Conservation (phyloP, 2,113 vertebrate species). For the Platichthys flesus region DNA sequence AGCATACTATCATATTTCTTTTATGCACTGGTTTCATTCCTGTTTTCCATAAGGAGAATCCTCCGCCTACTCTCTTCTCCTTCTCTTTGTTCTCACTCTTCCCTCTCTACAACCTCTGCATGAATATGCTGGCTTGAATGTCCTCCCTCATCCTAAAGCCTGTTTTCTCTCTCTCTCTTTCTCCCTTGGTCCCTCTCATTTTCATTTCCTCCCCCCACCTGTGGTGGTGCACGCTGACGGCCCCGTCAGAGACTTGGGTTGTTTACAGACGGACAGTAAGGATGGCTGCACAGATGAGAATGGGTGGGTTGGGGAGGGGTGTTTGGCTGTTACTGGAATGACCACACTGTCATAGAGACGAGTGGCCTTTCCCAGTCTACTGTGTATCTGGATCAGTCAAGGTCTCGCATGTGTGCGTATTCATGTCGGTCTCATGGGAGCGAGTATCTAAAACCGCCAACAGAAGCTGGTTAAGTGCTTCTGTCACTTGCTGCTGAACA, state of each 20-base stretch:
- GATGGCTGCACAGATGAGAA: constrained; percentile 45
- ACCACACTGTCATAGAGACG: constrained; percentile 38
- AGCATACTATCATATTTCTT: constrained; percentile 37
- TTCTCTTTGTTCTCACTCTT: constrained; percentile 21
- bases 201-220: constrained; percentile 60
- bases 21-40: constrained; percentile 16
- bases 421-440: constrained; percentile 37
- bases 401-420: constrained; percentile 18
- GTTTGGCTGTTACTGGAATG: constrained; percentile 44
- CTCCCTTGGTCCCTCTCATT: constrained; percentile 26
- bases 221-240: constrained; percentile 48
- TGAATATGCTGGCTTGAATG: constrained; percentile 31
- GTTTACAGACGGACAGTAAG: constrained; percentile 57
- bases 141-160: constrained; percentile 26
- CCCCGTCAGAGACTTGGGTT: constrained; percentile 54
- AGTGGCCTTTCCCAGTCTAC: constrained; percentile 42
- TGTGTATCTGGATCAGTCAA: constrained; percentile 41
- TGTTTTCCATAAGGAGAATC: constrained; percentile 52
- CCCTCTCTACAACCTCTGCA: constrained; percentile 9
- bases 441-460: constrained; percentile 6
- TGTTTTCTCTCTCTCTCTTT: constrained; percentile 13
- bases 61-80: constrained; percentile 40
- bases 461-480: constrained; percentile 40
- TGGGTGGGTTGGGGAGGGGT: constrained; percentile 4
- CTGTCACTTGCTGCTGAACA: constrained; percentile 12